phyloP scores from a whole-genome alignment of 2,888 invertebrate genomes.

The Carterocephalus palaemon region DNA sequence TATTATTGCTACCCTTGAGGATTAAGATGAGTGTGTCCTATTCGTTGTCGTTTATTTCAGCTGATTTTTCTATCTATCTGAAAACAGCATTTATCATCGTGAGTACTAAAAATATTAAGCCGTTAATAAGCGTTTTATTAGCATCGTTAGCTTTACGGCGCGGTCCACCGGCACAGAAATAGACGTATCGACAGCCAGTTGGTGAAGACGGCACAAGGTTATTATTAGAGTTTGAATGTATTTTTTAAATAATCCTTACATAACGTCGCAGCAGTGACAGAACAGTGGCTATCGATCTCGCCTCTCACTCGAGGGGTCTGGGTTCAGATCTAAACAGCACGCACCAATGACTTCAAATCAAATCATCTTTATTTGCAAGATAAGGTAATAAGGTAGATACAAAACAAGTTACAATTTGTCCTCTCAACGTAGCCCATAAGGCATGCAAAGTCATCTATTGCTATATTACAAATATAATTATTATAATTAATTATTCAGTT shows the following conservation, averaged over 20 bases:
- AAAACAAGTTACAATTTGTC: no score
- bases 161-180: constrained; percentile 10
- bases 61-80: constrained; percentile 3
- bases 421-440: no score
- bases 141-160: constrained; percentile 8
- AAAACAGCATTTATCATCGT: constrained; percentile 1
- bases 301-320: no score
- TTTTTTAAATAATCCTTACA: neutral
- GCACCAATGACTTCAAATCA: no score
- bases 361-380: no score
- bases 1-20: no score
- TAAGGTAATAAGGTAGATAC: no score
- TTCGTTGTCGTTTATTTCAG: constrained; percentile 1
- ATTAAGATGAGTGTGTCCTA: neutral
- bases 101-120: constrained; percentile 10
- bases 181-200: constrained; percentile 18
- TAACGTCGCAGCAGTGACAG: neutral
- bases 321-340: no score
- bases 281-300: no score
- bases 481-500: no score
- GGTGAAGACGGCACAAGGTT: constrained; percentile 2
- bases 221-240: constrained; percentile 11
- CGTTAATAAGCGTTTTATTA: constrained; percentile 1
- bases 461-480: no score
- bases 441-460: no score